Base-by-base conservation (phyloP, 1,140 invertebrate genomes). In the Marisa cornuarietis region DNA sequence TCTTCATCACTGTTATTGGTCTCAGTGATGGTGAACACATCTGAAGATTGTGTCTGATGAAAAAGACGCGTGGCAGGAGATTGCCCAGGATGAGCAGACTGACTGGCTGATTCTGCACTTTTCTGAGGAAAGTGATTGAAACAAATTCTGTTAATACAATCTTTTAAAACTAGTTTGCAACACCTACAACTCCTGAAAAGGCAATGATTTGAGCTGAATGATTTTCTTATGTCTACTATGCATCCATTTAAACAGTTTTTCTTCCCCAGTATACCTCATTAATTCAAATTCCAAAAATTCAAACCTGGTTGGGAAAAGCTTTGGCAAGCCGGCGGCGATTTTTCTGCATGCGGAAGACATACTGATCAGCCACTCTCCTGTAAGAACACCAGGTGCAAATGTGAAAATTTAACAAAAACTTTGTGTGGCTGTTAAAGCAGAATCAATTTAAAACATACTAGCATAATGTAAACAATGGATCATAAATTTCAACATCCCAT, bases 281-380 rank as follows among this genome's bases (percentile, higher is more conserved):
- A n/a, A 24, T 68, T 31, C 0, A 13, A 13, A 68, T 68, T 22
- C 7, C 0, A n/a, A 68, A 68, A 68, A 68, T 31, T 13, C 7
- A 52, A 24, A 77, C 76, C 76, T 77, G 65, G 24, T 68, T 51
- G 2, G 62, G 63, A 49, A 54, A 77, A 24, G 42, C 52, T 77
- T 24, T 77, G 4, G 76, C 68, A n/a, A 69, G 65, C 49, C 68
- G 63, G 42, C 65, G 31, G 11, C 65, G 66, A 65, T 77, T 77
- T 52, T 69, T 77, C 65, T 77, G 54, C 42, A 68, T 31, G n/a
- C 76, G 63, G 49, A 54, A 69, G 22, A 77, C 51, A 69, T 77
- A 77, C 76, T 77, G 76, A 26, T 77, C 76, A 18, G 68, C 18
- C 18, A 42, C 76, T 54, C 63, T 68, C 63, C 76, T 77, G 76